These are phyloP conservation scores for Philantomba maxwellii DNA, from an alignment of 2,113 vertebrate genomes.

Conservation along the genomic window DNA sequence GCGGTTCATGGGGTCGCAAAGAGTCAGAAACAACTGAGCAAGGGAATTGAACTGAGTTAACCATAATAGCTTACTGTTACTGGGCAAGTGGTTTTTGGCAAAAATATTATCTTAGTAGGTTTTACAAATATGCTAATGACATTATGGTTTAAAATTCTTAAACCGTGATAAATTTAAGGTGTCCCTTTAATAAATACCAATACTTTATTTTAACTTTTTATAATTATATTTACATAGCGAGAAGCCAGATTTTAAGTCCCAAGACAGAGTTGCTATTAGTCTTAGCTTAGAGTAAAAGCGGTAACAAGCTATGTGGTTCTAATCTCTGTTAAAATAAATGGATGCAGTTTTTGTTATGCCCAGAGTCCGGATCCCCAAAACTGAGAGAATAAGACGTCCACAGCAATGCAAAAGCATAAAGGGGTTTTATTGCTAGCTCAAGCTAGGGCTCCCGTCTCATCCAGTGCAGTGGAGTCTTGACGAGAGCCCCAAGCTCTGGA, in stretches of 20 bases:
- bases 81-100: neutral
- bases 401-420: too few species aligned
- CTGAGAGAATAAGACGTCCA: too few species aligned
- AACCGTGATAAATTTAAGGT: neutral
- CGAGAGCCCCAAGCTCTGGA: too few species aligned
- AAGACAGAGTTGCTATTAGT: neutral
- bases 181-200: neutral
- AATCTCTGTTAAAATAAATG: neutral
- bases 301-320: neutral
- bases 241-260: neutral
- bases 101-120: neutral
- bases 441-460: too few species aligned
- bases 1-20: too few species aligned
- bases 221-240: neutral
- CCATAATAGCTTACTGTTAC: neutral
- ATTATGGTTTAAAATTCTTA: neutral
- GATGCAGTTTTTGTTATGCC: neutral
- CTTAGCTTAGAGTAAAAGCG: neutral
- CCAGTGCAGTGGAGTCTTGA: too few species aligned
- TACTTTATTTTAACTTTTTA: slow-evolving; percentile 9
- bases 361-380: too few species aligned
- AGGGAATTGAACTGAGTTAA: neutral
- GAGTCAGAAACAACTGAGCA: too few species aligned
- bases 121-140: neutral
- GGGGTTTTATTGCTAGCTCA: too few species aligned